phyloP scores from a whole-genome alignment of 2,113 vertebrate genomes.

The Oenanthe oenanthe region DNA sequence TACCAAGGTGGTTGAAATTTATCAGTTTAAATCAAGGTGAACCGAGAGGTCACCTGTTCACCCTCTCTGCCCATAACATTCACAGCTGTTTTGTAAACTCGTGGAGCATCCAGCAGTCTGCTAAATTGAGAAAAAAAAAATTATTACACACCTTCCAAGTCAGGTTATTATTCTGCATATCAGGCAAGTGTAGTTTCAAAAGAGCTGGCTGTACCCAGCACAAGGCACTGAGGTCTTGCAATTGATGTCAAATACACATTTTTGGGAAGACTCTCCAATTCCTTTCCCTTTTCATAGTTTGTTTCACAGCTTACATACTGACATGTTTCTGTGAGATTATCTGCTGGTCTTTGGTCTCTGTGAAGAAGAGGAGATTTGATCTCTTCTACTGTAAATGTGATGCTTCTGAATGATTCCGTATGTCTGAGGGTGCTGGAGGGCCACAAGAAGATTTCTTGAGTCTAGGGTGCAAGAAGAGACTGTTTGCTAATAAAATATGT shows the following conservation, averaged over 20 bases:
- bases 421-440: background rate
- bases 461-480: background rate
- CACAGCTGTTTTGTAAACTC: background rate
- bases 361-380: background rate
- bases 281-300: background rate
- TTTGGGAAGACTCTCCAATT: background rate
- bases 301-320: accelerated
- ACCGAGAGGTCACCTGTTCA: background rate
- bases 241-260: background rate
- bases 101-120: background rate
- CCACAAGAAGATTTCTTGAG: accelerated
- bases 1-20: background rate
- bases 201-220: background rate
- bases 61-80: background rate
- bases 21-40: background rate
- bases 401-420: background rate
- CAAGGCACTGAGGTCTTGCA: background rate
- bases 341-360: background rate
- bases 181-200: background rate
- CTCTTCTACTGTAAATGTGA: background rate
- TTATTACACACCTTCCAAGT: background rate
- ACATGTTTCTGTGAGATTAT: background rate
- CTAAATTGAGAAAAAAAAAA: background rate
- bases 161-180: accelerated
- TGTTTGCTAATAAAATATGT: background rate